phyloP scores from a whole-genome alignment of 2,797 vertebrate genomes.

The Myotis myotis region DNA sequence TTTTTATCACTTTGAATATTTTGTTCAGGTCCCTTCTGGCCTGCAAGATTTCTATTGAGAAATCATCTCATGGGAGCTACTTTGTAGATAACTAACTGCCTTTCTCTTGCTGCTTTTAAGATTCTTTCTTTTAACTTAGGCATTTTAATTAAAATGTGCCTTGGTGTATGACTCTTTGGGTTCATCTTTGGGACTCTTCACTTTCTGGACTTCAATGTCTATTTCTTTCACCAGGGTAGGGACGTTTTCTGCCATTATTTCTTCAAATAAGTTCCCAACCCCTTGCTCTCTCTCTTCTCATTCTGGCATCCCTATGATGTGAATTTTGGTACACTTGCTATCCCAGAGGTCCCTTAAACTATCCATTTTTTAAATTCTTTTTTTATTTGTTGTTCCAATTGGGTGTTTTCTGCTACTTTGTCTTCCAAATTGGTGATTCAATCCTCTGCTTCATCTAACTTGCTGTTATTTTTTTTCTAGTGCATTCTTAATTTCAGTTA shows the following conservation, averaged over 20 bases:
- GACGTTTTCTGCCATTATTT: background rate
- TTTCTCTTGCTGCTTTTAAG: background rate
- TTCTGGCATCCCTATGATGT: background rate
- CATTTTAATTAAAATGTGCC: background rate
- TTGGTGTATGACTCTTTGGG: background rate
- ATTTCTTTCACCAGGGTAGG: background rate
- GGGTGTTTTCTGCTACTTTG: too few relatives aligned
- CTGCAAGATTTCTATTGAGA: background rate
- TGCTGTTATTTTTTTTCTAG: background rate
- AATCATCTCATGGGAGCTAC: background rate
- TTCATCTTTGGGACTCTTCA: background rate
- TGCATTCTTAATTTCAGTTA: background rate
- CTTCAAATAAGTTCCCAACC: background rate
- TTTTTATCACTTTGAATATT: background rate
- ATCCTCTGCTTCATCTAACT: background rate
- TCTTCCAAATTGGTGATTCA: background rate
- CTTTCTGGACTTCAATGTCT: background rate
- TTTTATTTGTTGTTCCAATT: too few relatives aligned
- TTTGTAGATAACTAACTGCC: background rate
- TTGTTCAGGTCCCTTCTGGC: background rate
- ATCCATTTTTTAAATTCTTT: background rate
- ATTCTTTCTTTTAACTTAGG: background rate
- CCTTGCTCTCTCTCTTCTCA: background rate
- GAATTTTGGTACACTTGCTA: background rate
- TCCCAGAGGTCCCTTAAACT: background rate